phyloP scores from a whole-genome alignment of 2,888 invertebrate species.

The Thereva unica region DNA sequence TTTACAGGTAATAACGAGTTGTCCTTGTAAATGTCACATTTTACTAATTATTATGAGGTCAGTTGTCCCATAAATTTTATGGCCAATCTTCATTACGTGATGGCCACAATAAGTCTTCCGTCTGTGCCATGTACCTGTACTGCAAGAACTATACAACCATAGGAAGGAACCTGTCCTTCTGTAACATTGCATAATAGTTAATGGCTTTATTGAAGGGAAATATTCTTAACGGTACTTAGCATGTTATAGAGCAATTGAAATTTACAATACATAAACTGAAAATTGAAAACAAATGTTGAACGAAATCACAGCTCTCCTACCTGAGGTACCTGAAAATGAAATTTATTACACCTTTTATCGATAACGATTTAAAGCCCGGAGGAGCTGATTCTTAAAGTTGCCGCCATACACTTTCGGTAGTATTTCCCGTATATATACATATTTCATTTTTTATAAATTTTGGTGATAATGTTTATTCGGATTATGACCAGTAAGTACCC shows the following conservation, averaged over 20 bases:
- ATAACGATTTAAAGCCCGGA: conserved; percentile 56
- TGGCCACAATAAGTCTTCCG: conserved; percentile 38
- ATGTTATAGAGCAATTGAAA: not conserved
- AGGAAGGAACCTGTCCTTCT: no score
- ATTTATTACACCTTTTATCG: conserved; percentile 58
- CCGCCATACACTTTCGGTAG: not conserved
- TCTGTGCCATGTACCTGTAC: not conserved
- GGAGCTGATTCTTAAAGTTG: conserved; percentile 11
- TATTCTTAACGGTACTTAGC: conserved; percentile 25
- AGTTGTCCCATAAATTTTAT: conserved; percentile 40
- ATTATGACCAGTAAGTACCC: no score
- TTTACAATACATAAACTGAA: no score
- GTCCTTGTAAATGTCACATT: conserved; percentile 34
- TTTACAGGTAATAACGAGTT: not conserved
- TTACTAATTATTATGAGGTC: conserved; percentile 19
- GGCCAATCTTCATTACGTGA: conserved; percentile 40
- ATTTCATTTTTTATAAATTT: no score
- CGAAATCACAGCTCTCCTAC: no score
- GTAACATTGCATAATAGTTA: no score
- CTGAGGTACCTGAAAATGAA: conserved; percentile 34
- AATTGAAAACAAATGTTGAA: no score
- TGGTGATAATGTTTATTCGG: no score
- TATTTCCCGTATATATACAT: no score
- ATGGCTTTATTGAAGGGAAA: not conserved
- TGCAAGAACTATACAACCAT: no score